A percentile compares a stretch with the other conserved stretches of the same genome.
These are phyloP conservation scores for Nephotettix cincticeps DNA, from an alignment of 1,140 invertebrate species.

Conservation along the genomic window DNA sequence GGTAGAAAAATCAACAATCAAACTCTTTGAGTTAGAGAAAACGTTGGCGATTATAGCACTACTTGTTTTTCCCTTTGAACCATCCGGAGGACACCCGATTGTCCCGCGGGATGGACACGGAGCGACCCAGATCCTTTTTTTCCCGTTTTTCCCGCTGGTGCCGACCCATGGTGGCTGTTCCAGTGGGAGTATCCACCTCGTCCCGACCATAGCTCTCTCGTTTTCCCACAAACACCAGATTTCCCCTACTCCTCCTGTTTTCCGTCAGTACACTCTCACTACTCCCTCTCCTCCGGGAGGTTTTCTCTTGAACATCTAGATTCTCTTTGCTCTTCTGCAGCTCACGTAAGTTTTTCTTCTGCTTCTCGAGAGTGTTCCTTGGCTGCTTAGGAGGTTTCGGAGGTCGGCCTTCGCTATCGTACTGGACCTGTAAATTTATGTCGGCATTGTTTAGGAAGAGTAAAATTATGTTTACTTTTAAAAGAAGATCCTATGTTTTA, in stretches of 20 bases:
- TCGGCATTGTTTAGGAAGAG: too few relatives aligned
- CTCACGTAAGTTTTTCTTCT: not conserved
- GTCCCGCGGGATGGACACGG: constrained; percentile 67
- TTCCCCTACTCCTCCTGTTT: not conserved
- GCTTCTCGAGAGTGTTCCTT: not conserved
- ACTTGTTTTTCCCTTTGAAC: constrained; percentile 60
- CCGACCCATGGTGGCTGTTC: not conserved
- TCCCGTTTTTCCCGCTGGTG: not conserved
- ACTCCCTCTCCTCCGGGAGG: not conserved
- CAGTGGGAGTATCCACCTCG: not conserved
- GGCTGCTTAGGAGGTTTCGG: constrained; percentile 25
- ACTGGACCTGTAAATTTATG: constrained; percentile 55
- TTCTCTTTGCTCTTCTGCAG: constrained; percentile 21
- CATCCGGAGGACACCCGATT: constrained; percentile 67
- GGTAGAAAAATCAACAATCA: constrained; percentile 24
- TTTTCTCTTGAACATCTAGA: not conserved
- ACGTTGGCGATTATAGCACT: too few relatives aligned
- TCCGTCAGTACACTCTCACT: not conserved
- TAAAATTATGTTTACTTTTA: too few relatives aligned
- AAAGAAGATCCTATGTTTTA: too few relatives aligned
- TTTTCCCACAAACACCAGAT: constrained; percentile 18
- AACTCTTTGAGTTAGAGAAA: not conserved
- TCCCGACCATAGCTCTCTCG: not conserved
- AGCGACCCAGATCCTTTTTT: constrained; percentile 50
- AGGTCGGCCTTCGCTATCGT: constrained; percentile 48